These are phyloP conservation scores for Oscheius onirici DNA, from an alignment of 2,888 invertebrate genomes.

Conservation along the genomic window DNA sequence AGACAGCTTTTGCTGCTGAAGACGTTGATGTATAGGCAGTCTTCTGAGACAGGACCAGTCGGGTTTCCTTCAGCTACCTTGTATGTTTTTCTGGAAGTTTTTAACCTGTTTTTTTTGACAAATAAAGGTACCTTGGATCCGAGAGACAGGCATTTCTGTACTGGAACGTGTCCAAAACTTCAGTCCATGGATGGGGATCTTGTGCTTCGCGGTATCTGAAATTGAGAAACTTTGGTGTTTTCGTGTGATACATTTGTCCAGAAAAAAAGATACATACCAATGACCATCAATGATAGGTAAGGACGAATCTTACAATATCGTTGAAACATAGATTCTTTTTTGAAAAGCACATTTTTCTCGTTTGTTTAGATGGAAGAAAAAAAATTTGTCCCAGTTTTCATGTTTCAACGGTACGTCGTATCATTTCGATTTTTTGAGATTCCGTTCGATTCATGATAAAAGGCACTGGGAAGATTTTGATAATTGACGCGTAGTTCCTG, in stretches of 20 bases:
- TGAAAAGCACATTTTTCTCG: neutral
- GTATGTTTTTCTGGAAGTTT: slow-evolving; percentile 35
- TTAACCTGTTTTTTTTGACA: no score
- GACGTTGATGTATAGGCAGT: slow-evolving; percentile 40
- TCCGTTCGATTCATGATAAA: no score
- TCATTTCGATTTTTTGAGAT: no score
- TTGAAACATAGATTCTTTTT: neutral
- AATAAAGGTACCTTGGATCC: slow-evolving; percentile 27
- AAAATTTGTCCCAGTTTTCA: no score
- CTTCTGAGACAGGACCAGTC: slow-evolving; percentile 35
- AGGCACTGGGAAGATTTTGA: no score
- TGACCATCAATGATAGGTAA: no score
- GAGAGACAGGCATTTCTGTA: slow-evolving; percentile 47
- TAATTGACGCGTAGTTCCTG: no score
- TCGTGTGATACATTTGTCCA: neutral
- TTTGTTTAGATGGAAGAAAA: no score
- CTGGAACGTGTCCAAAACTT: slow-evolving; percentile 38
- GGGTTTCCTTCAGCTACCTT: neutral
- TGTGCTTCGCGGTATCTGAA: slow-evolving; percentile 27
- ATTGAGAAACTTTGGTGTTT: neutral
- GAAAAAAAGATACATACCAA: no score
- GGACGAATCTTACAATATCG: neutral
- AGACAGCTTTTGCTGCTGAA: slow-evolving; percentile 33
- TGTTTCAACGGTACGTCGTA: no score
- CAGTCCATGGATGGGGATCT: slow-evolving; percentile 30